Evolutionary conservation across 1,140 invertebrate species (phyloP).

Genomic region (Atta texana): DNA sequence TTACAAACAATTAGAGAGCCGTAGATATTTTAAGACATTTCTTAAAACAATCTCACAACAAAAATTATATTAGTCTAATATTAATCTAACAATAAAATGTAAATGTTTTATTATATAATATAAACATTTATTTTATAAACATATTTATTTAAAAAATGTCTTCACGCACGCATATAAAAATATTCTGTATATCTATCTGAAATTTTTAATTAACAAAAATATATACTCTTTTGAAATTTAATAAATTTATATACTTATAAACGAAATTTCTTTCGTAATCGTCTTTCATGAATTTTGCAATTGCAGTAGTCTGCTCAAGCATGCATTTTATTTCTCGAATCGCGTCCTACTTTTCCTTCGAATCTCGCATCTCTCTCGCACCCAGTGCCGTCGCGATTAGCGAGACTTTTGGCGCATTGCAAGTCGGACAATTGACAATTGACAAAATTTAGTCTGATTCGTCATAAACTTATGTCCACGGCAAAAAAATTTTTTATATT

Average conservation of each 20-base stretch:
- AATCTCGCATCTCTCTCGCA: background rate
- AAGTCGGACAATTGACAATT: background rate
- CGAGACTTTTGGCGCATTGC: background rate
- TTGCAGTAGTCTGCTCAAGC: background rate
- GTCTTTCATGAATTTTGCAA: background rate
- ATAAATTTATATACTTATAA: background rate
- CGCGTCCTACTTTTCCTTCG: conserved; percentile 39
- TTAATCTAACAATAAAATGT: background rate
- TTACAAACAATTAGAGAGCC: no score
- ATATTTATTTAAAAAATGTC: background rate
- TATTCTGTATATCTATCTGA: background rate
- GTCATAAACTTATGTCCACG: background rate
- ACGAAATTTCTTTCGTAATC: background rate
- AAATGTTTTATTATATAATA: background rate
- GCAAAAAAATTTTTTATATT: background rate
- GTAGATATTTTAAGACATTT: no score
- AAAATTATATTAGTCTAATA: no score
- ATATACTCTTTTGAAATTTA: background rate
- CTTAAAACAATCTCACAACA: background rate
- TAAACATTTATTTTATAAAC: background rate
- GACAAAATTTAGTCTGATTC: background rate
- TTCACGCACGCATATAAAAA: background rate
- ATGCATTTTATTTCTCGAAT: conserved; percentile 35
- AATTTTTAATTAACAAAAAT: background rate
- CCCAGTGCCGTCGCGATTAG: background rate